Evolutionary conservation across 2,113 vertebrate genomes (phyloP).

Genomic region (Pollachius pollachius): DNA sequence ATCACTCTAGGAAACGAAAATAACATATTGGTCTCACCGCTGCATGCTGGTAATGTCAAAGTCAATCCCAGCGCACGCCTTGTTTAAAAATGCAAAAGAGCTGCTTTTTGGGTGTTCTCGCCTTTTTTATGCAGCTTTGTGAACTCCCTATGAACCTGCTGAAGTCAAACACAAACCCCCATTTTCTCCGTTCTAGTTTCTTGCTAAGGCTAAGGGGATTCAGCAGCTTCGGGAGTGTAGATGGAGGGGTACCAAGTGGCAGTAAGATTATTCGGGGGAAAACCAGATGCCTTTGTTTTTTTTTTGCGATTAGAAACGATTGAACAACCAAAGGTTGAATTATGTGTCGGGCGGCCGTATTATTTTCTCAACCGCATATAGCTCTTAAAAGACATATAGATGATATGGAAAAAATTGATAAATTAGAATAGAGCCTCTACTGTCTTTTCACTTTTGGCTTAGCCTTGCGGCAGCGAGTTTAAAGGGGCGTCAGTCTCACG

Average conservation of each 20-base stretch:
- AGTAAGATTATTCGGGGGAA: too few species aligned
- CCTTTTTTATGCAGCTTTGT: slow-evolving; percentile 20
- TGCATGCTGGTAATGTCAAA: slow-evolving; percentile 2
- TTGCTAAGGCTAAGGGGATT: slow-evolving; percentile 26
- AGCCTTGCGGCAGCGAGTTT: too few species aligned
- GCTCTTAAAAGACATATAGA: too few species aligned
- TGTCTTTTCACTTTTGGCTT: too few species aligned
- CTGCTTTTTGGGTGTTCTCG: slow-evolving; percentile 8
- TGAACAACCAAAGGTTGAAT: too few species aligned
- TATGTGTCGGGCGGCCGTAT: too few species aligned
- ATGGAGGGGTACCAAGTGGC: slow-evolving; percentile 6
- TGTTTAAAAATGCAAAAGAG: slow-evolving; percentile 37
- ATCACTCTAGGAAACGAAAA: slow-evolving; percentile 32
- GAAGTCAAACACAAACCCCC: slow-evolving; percentile 19
- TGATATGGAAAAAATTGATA: too few species aligned
- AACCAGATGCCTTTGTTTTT: too few species aligned
- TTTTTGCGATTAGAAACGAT: too few species aligned
- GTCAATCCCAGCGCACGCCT: slow-evolving; percentile 11
- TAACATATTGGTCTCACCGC: slow-evolving; percentile 14
- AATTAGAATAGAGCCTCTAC: too few species aligned
- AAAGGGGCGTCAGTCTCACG: too few species aligned
- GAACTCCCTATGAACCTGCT: slow-evolving; percentile 48
- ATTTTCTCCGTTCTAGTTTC: slow-evolving; percentile 33
- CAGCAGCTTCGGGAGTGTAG: slow-evolving; percentile 11
- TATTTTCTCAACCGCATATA: too few species aligned